Conservation (phyloP, 2,113 vertebrate genomes). For the Pampusana beccarii region DNA sequence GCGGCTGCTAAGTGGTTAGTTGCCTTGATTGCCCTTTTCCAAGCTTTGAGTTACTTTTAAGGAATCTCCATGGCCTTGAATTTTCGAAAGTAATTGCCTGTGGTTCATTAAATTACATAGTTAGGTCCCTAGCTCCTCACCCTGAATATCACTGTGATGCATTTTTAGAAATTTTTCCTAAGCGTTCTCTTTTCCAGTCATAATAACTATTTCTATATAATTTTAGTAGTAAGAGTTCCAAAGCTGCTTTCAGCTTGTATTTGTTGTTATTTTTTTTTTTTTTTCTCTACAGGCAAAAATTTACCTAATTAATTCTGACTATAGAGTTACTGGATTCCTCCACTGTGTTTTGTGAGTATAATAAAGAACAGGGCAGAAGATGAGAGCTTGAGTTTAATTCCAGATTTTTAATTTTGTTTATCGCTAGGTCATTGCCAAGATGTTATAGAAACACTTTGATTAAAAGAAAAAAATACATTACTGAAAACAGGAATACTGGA, state of each 20-base stretch:
- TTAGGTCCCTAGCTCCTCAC: not conserved
- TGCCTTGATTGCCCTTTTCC: not conserved
- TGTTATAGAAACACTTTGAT: not conserved
- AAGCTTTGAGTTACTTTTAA: not conserved
- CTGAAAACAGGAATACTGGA: not conserved
- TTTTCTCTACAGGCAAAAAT: not conserved
- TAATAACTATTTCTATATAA: not conserved
- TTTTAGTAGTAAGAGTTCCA: not conserved
- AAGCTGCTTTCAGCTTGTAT: not conserved
- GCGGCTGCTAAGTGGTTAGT: not conserved
- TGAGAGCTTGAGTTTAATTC: not conserved
- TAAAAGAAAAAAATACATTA: not conserved
- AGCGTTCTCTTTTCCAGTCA: not conserved
- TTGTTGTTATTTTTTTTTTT: not conserved
- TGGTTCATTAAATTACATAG: not conserved
- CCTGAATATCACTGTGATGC: not conserved
- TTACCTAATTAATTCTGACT: not conserved
- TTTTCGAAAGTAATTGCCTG: not conserved
- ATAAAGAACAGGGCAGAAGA: not conserved
- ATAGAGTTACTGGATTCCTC: not conserved
- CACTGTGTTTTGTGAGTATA: not conserved
- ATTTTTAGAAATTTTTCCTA: not conserved
- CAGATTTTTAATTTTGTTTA: not conserved
- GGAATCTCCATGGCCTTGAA: not conserved
- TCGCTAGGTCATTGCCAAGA: not conserved